These are phyloP conservation scores for Cyclophora punctaria DNA, from an alignment of 2,888 invertebrate species.

Conservation along the genomic window DNA sequence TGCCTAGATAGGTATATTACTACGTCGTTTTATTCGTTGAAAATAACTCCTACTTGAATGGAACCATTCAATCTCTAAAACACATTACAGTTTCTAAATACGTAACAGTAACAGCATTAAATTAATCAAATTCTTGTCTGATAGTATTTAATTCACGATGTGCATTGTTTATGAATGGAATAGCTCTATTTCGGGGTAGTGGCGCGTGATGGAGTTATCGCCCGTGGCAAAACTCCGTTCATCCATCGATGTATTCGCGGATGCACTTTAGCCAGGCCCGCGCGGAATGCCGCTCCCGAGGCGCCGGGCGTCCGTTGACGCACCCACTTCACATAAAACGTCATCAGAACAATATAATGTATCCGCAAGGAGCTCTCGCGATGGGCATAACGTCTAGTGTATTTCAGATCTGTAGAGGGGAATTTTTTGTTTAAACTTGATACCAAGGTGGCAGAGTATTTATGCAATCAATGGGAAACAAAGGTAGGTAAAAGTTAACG, in stretches of 20 bases:
- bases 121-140: slow-evolving; percentile 33
- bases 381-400: too few species aligned
- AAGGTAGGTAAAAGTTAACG: too few species aligned
- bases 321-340: background rate
- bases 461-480: too few species aligned
- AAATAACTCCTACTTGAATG: too few species aligned
- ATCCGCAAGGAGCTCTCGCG: too few species aligned
- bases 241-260: slow-evolving; percentile 44
- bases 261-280: slow-evolving; percentile 47
- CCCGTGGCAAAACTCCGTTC: slow-evolving; percentile 37
- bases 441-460: too few species aligned
- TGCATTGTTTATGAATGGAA: slow-evolving; percentile 60
- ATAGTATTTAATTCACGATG: slow-evolving; percentile 55
- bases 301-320: slow-evolving; percentile 31
- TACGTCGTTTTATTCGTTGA: too few species aligned
- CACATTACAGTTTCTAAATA: slow-evolving; percentile 4
- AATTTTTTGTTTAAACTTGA: too few species aligned
- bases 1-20: too few species aligned
- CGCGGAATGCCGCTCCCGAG: slow-evolving; percentile 31
- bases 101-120: slow-evolving; percentile 21
- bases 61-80: too few species aligned
- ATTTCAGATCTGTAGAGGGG: too few species aligned
- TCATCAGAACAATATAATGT: too few species aligned
- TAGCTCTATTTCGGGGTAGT: slow-evolving; percentile 52
- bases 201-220: slow-evolving; percentile 50